Conservation (phyloP, 2,797 vertebrate species). For the Micromesistius poutassou region DNA sequence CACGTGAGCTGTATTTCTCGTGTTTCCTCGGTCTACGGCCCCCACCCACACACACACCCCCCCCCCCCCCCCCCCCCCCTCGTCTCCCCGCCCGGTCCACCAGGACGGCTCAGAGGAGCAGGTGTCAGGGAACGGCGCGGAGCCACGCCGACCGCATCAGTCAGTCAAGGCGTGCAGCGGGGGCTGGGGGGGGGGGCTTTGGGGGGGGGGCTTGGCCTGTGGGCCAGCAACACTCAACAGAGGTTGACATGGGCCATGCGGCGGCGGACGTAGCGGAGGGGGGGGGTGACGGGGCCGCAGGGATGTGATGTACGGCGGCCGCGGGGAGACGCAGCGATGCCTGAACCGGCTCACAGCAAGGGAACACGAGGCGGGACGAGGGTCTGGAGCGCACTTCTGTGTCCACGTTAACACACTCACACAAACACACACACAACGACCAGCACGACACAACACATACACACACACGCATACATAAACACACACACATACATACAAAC, state of each 20-base stretch:
- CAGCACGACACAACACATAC: no score
- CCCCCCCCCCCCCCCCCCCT: not conserved
- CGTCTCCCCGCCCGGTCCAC: constrained; percentile 52
- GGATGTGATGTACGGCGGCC: constrained; percentile 39
- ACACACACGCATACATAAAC: no score
- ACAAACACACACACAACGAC: no score
- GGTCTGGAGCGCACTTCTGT: no score
- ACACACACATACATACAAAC: not conserved
- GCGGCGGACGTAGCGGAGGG: constrained; percentile 49
- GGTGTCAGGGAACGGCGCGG: constrained; percentile 54
- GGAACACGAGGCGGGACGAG: constrained; percentile 21
- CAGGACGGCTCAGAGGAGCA: constrained; percentile 52
- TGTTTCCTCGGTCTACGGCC: constrained; percentile 21
- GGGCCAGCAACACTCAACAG: constrained; percentile 62
- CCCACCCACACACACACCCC: no score
- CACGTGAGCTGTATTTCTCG: constrained; percentile 33
- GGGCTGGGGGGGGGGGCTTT: constrained; percentile 43
- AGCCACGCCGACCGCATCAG: no score
- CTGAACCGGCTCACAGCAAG: constrained; percentile 38
- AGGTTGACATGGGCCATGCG: constrained; percentile 62
- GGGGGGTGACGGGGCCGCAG: constrained; percentile 42
- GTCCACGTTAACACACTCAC: no score
- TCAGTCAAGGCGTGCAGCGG: constrained; percentile 52
- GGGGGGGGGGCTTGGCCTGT: constrained; percentile 30
- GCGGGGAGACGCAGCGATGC: constrained; percentile 48